phyloP scores from a whole-genome alignment of 2,113 vertebrate genomes.

The Suricata suricatta region DNA sequence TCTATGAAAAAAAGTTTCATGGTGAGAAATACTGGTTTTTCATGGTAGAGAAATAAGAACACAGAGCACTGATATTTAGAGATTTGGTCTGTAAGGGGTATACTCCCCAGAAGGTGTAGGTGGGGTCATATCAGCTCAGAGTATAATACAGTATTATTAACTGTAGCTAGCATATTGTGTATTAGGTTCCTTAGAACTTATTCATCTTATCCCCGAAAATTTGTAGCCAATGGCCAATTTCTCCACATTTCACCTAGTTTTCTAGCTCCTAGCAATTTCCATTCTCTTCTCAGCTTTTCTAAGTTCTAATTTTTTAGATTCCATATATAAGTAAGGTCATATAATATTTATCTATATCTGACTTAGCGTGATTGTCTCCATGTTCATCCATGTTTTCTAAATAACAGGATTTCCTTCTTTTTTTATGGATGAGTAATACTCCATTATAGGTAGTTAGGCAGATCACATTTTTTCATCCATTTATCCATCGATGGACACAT shows the following conservation, averaged over 20 bases:
- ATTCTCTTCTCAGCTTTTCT: background rate
- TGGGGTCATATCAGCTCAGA: background rate
- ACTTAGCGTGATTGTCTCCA: background rate
- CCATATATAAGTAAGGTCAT: background rate
- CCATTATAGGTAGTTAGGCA: background rate
- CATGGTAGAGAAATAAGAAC: background rate
- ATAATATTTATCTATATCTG: background rate
- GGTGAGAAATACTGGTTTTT: background rate
- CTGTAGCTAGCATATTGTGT: background rate
- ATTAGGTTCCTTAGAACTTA: background rate
- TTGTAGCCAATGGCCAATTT: background rate
- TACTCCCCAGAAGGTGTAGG: background rate
- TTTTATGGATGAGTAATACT: background rate
- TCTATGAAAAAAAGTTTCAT: background rate
- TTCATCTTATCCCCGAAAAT: background rate
- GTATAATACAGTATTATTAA: background rate
- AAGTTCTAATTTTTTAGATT: background rate
- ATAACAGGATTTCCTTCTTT: background rate
- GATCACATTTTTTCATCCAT: background rate
- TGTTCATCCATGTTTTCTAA: background rate
- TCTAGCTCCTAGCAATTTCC: background rate
- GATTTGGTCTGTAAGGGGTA: background rate
- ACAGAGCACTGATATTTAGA: background rate
- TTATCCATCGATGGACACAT: background rate
- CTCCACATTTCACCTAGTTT: background rate